These are phyloP conservation scores for Ctenoplectra terminalis DNA, from an alignment of 1,140 invertebrate genomes.

Conservation along the genomic window DNA sequence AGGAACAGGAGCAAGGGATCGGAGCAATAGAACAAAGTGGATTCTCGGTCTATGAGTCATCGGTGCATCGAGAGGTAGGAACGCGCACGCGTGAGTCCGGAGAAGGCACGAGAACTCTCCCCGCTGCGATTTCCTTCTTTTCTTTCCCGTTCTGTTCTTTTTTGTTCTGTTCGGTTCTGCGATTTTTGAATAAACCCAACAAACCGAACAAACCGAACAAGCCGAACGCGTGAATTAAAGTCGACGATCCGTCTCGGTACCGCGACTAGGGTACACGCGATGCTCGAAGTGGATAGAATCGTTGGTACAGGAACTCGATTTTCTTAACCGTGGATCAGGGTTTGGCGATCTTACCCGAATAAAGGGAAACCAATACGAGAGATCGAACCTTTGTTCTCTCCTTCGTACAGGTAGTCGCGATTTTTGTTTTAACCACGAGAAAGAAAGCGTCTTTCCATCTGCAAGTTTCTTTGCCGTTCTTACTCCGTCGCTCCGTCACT, in stretches of 20 bases:
- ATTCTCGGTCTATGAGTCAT: conserved; percentile 66
- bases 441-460: too few relatives aligned
- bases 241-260: neutral
- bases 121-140: neutral
- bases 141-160: neutral
- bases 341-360: neutral
- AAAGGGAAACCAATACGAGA: too few relatives aligned
- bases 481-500: too few relatives aligned
- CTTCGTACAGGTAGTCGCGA: too few relatives aligned
- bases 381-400: too few relatives aligned
- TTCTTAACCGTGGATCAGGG: neutral
- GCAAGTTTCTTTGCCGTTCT: too few relatives aligned
- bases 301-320: too few relatives aligned
- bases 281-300: too few relatives aligned
- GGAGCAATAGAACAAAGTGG: conserved; percentile 65
- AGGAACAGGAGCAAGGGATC: neutral
- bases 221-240: neutral
- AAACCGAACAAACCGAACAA: neutral
- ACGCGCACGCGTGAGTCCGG: neutral
- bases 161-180: too few relatives aligned
- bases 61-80: conserved; percentile 44
- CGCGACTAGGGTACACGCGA: neutral
- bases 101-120: neutral
- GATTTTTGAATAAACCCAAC: neutral
- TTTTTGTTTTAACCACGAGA: too few relatives aligned